A percentile compares a stretch with the other conserved stretches of the same genome.
Conservation (phyloP, 2,113 vertebrate genomes). For the Cinclus mexicanus region DNA sequence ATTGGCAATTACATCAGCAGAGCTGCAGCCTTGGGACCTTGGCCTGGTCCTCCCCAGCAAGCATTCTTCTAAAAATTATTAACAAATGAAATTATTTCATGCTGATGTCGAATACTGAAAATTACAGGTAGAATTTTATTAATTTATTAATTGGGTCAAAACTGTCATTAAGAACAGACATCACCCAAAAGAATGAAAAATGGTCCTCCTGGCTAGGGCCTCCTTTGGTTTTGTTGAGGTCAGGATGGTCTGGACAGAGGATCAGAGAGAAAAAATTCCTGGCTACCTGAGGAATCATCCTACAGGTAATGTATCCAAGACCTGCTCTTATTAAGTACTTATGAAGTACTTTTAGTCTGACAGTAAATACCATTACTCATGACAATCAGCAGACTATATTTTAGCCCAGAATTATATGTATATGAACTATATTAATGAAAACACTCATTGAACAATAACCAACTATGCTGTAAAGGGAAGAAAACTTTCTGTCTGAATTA, state of each 20-base stretch:
- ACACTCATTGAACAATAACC: not conserved
- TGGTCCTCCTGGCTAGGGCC: not conserved
- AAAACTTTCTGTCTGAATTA: not conserved
- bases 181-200: not conserved
- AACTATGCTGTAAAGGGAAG: not conserved
- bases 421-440: not conserved
- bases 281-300: not conserved
- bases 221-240: not conserved
- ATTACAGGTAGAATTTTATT: not conserved
- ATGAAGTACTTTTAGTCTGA: not conserved
- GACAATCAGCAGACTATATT: not conserved
- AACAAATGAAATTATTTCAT: not conserved
- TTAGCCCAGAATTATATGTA: not conserved
- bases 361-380: not conserved
- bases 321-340: not conserved
- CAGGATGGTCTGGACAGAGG: not conserved
- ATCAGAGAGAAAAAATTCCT: not conserved
- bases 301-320: not conserved
- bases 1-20: not conserved
- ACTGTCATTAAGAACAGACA: not conserved
- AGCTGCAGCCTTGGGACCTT: not conserved
- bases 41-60: not conserved
- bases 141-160: not conserved
- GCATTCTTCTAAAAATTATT: not conserved
- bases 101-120: not conserved